phyloP scores from a whole-genome alignment of 1,140 invertebrate species.

The Archivesica marissinica region DNA sequence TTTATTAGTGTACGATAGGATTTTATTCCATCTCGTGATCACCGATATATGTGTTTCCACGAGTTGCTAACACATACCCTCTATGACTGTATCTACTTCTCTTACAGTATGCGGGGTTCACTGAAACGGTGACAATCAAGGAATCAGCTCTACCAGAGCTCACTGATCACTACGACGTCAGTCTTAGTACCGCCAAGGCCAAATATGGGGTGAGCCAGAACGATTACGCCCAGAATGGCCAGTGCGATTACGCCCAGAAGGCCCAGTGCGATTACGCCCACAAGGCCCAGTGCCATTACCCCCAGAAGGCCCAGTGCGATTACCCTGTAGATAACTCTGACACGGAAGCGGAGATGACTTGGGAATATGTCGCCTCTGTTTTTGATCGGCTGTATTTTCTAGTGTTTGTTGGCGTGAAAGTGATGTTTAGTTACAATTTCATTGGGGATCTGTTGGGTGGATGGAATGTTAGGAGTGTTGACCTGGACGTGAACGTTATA shows the following conservation, averaged over 20 bases:
- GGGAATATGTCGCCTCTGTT: constrained; percentile 14
- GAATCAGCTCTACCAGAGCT: constrained; percentile 6
- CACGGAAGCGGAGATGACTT: neutral
- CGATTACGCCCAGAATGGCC: no score
- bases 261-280: no score
- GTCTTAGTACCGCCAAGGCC: neutral
- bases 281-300: no score
- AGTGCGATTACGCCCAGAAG: no score
- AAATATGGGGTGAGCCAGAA: neutral
- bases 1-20: no score
- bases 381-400: constrained; percentile 37
- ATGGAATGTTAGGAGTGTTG: no score
- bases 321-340: neutral
- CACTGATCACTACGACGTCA: neutral
- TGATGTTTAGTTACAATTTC: neutral
- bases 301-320: neutral
- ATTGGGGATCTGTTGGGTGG: constrained; percentile 39
- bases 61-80: no score
- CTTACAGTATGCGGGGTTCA: neutral
- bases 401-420: neutral
- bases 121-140: constrained; percentile 28
- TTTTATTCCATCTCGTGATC: no score
- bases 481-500: no score
- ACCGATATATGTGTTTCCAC: no score
- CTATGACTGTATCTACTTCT: neutral